Evolutionary conservation across 2,888 invertebrate species (phyloP), one percentile per base, ranked within the genome.

Genomic region (Diabrotica balteata): DNA sequence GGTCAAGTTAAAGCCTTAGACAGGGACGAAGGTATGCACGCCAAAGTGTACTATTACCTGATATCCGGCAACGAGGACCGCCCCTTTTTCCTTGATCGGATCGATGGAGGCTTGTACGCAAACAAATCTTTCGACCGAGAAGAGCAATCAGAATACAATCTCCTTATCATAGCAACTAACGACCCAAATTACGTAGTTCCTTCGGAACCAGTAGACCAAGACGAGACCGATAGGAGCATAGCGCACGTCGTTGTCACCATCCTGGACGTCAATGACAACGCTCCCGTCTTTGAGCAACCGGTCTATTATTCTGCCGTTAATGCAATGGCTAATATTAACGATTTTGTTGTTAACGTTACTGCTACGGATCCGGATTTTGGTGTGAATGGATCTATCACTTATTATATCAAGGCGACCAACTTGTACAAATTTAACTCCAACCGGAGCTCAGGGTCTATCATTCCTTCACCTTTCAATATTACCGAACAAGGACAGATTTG

Each of bases 401-500:
- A 95, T 82, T 89, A 91, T 81, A 93, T 97, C 55, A 89, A 90
- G 1, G 92, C 93, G 0, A 93, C 94, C 0, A 91, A 94, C 82
- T 84, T 94, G 43, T 94, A 91, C 83, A 93, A 93, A 80, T 93
- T 90, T 75, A 92, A 92, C 0, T 91, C 91, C 0, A 88, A 88
- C 43, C 88, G 89, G 77, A 89, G 93, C 32, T 93, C 93, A 5
- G 95, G 95, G 0, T 94, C 94, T 0, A 93, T 96, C 22, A 92
- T 95, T 22, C 95, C 95, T 0, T 94, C 94, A 51, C 96, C 96
- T 0, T 96, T 96, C 78, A 91, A 91, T 71, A 90, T 94, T 7
- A 90, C 90, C 0, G 89, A 90, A 61, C 88, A 89, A 74, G 93
- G 94, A 73, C 84, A 88, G 82, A 83, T 94, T 44, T 87, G 88